Percentiles rank a stretch among this genome's conserved stretches.
Evolutionary conservation across 2,113 vertebrate genomes (phyloP).

Genomic region (Gobiocypris rarus): DNA sequence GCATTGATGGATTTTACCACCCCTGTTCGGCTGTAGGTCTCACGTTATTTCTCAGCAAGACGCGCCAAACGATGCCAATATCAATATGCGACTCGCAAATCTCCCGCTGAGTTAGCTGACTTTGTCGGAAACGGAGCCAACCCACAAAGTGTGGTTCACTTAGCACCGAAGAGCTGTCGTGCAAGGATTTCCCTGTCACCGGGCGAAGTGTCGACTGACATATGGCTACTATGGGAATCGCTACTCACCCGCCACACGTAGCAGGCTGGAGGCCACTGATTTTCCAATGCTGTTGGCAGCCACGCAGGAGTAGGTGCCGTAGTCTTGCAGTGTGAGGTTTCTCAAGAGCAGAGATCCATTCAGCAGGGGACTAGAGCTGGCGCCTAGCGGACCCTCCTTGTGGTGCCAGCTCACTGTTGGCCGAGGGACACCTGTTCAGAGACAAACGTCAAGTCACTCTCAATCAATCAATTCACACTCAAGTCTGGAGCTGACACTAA

Average conservation of each 20-base stretch:
- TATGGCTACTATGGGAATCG: background rate
- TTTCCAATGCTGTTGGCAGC: slow-evolving; percentile 82
- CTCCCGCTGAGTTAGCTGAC: slow-evolving; percentile 13
- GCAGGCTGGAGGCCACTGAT: slow-evolving; percentile 69
- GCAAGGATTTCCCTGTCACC: slow-evolving; percentile 26
- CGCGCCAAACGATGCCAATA: slow-evolving; percentile 26
- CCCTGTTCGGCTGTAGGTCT: background rate
- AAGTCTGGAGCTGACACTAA: background rate
- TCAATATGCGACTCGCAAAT: slow-evolving; percentile 47
- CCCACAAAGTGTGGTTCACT: slow-evolving; percentile 17
- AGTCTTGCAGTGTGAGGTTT: slow-evolving; percentile 76
- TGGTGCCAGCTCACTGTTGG: slow-evolving; percentile 82
- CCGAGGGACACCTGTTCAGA: slow-evolving; percentile 80
- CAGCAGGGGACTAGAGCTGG: slow-evolving; percentile 62
- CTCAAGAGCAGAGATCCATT: slow-evolving; percentile 82
- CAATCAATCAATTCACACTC: slow-evolving; percentile 20
- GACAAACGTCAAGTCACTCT: slow-evolving; percentile 9
- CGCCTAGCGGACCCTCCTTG: slow-evolving; percentile 64
- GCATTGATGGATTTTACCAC: slow-evolving; percentile 45
- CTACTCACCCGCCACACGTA: slow-evolving; percentile 78
- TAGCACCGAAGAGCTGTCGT: background rate
- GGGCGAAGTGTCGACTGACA: background rate
- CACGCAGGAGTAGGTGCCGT: slow-evolving; percentile 81
- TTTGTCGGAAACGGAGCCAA: background rate
- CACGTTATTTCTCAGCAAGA: slow-evolving; percentile 9